These are phyloP conservation scores for Meghimatium bilineatum DNA, from an alignment of 2,888 invertebrate species.

Conservation along the genomic window DNA sequence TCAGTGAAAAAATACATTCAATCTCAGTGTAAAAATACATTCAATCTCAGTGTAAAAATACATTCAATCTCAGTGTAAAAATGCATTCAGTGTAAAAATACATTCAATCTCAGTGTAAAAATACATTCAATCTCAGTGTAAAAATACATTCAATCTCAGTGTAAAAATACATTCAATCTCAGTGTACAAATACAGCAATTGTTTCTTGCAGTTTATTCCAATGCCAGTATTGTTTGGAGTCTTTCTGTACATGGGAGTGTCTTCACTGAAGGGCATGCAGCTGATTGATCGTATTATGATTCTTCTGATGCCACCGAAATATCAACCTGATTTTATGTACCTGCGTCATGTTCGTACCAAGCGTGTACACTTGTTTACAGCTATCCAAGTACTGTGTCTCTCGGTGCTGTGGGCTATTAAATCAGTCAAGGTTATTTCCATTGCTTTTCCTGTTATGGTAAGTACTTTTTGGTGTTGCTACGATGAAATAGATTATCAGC, in stretches of 20 bases:
- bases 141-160: too few relatives aligned
- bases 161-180: too few relatives aligned
- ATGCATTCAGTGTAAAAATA: too few relatives aligned
- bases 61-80: too few relatives aligned
- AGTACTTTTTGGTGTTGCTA: slow-evolving; percentile 52
- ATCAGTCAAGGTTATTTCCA: slow-evolving; percentile 93
- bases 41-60: too few relatives aligned
- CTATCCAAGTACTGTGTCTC: slow-evolving; percentile 77
- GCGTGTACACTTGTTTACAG: slow-evolving; percentile 80
- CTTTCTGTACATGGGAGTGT: slow-evolving; percentile 97
- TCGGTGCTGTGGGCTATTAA: slow-evolving; percentile 77
- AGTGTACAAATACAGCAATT: not conserved
- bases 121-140: too few relatives aligned
- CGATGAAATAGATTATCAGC: too few relatives aligned
- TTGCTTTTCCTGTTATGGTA: slow-evolving; percentile 96
- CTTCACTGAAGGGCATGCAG: slow-evolving; percentile 92
- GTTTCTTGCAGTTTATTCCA: slow-evolving; percentile 84
- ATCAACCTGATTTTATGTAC: slow-evolving; percentile 98
- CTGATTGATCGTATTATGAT: slow-evolving; percentile 96
- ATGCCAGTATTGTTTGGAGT: slow-evolving; percentile 99
- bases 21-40: too few relatives aligned
- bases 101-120: too few relatives aligned
- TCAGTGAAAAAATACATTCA: too few relatives aligned
- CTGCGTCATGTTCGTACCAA: slow-evolving; percentile 95
- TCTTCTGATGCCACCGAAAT: slow-evolving; percentile 98